Conservation (phyloP, 2,113 vertebrate species). For the Trachemys scripta region DNA sequence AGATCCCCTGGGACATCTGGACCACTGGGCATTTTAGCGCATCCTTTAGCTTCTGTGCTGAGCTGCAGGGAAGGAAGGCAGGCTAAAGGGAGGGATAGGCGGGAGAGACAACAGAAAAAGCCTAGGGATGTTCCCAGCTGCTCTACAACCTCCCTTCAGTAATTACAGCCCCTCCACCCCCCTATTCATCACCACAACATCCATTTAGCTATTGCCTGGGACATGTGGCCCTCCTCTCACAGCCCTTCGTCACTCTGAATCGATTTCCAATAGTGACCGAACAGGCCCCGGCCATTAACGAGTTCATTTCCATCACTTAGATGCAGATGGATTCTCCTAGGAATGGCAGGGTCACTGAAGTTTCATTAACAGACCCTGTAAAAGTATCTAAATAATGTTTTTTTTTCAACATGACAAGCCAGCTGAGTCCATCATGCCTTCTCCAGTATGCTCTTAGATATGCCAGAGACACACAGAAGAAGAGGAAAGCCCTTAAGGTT, state of each 20-base stretch:
- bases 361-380: slow-evolving; percentile 61
- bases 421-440: not conserved
- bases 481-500: not conserved
- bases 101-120: not conserved
- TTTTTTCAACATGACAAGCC: not conserved
- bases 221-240: slow-evolving; percentile 44
- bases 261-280: slow-evolving; percentile 60
- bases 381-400: not conserved
- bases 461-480: not conserved
- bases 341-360: slow-evolving; percentile 47
- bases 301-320: slow-evolving; percentile 75
- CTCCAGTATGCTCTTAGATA: not conserved
- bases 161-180: not conserved
- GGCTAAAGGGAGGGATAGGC: not conserved
- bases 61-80: not conserved
- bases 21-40: not conserved
- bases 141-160: not conserved
- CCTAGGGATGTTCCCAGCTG: not conserved
- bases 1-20: not conserved
- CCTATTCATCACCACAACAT: not conserved
- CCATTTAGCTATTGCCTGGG: slow-evolving; percentile 9
- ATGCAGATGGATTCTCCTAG: slow-evolving; percentile 61
- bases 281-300: slow-evolving; percentile 53
- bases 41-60: not conserved
- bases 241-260: slow-evolving; percentile 62